phyloP scores from a whole-genome alignment of 30 jellyfish, hydroid and myxozoan species.

The Aurelia aurita region DNA sequence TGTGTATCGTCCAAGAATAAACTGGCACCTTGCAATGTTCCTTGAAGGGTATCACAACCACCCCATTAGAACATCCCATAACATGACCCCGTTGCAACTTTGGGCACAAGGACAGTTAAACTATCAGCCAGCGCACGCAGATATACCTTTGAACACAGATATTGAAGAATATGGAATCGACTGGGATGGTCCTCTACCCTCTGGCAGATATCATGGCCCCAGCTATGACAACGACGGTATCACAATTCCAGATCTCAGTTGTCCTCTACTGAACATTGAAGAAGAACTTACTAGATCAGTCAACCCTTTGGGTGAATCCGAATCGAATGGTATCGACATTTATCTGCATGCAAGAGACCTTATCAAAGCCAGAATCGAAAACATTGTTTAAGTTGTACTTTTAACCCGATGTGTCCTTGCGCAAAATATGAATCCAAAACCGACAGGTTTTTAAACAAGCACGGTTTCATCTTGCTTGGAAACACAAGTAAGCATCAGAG shows the following conservation, averaged over 20 bases:
- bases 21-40: conserved; percentile 1
- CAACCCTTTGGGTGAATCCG: not conserved
- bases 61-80: conserved; percentile 20
- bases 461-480: too few species aligned
- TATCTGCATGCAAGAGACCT: not conserved
- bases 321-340: not conserved
- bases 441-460: too few species aligned
- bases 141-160: too few species aligned
- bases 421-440: too few species aligned
- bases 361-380: not conserved
- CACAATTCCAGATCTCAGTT: too few species aligned
- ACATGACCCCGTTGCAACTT: conserved; percentile 38
- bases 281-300: not conserved
- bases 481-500: too few species aligned
- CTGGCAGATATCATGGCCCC: too few species aligned
- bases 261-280: not conserved
- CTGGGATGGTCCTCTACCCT: too few species aligned
- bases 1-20: conserved; percentile 23
- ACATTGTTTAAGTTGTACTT: too few species aligned
- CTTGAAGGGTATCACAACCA: conserved; percentile 41
- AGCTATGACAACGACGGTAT: too few species aligned
- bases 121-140: conserved; percentile 1
- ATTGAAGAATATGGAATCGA: too few species aligned
- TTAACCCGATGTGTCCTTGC: too few species aligned
- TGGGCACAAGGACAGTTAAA: conserved; percentile 36